Evolutionary conservation across 2,797 vertebrate genomes (phyloP).

Genomic region (Macrochelys suwanniensis): DNA sequence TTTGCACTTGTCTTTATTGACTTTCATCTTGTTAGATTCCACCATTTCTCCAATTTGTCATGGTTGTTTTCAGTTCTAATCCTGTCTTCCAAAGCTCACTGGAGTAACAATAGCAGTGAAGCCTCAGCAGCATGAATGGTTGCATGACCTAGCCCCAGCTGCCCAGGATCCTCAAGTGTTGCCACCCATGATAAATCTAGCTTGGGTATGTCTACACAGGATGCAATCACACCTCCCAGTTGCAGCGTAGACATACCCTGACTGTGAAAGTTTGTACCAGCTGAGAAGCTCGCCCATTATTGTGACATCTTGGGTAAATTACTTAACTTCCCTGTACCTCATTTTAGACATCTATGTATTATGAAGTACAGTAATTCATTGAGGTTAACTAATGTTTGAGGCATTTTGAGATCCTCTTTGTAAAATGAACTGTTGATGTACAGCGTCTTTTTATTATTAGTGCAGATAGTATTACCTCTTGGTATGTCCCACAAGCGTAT

Average conservation of each 20-base stretch:
- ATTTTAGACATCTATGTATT: background rate
- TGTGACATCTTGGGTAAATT: background rate
- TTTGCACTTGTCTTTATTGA: no score
- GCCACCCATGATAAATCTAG: background rate
- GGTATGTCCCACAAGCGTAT: background rate
- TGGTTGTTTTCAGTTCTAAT: no score
- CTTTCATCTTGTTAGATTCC: no score
- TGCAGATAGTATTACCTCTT: background rate
- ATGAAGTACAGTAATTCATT: background rate
- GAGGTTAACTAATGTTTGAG: background rate
- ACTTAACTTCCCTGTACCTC: background rate
- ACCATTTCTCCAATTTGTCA: no score
- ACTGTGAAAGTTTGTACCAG: accelerated
- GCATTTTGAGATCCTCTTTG: background rate
- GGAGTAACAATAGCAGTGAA: no score
- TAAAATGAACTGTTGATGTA: background rate
- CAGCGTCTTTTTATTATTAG: background rate
- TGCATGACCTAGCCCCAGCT: background rate
- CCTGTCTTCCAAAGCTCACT: no score
- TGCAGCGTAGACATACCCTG: background rate
- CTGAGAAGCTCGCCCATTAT: background rate
- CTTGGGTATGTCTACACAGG: background rate
- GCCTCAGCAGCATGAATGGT: background rate
- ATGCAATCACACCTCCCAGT: background rate
- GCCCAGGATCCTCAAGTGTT: background rate